Evolutionary conservation across 2,113 vertebrate species (phyloP).

Genomic region (Melanerpes formicivorus): DNA sequence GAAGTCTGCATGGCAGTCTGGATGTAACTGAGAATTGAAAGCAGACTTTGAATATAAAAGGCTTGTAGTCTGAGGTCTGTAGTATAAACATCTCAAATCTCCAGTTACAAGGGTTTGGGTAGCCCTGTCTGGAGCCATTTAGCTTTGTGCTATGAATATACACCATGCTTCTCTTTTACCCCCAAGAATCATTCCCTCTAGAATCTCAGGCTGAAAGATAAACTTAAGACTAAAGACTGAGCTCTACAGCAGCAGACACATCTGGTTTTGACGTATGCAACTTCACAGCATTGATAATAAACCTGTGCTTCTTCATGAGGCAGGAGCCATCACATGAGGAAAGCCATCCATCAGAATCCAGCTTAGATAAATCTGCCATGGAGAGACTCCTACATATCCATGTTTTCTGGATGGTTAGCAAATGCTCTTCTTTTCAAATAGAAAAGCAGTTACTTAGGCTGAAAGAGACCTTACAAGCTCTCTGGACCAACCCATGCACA

Average conservation of each 20-base stretch:
- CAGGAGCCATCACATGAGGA: not conserved
- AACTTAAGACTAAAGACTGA: not conserved
- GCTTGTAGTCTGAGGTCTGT: not conserved
- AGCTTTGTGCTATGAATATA: not conserved
- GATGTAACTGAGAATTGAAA: not conserved
- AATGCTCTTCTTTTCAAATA: not conserved
- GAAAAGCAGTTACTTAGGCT: not conserved
- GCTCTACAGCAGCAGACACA: not conserved
- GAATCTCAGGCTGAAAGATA: not conserved
- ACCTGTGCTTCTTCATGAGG: not conserved
- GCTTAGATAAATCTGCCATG: not conserved
- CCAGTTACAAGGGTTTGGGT: slow-evolving; percentile 9
- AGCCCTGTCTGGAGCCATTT: slow-evolving; percentile 11
- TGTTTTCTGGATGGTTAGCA: not conserved
- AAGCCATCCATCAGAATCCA: not conserved
- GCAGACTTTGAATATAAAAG: slow-evolving; percentile 12
- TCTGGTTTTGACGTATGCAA: not conserved
- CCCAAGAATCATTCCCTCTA: not conserved
- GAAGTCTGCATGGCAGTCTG: not conserved
- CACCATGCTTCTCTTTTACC: not conserved
- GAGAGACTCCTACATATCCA: not conserved
- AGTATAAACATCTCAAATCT: not conserved
- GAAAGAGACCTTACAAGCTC: not conserved
- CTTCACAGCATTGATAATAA: not conserved
- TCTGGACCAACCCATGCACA: not conserved